These are phyloP conservation scores for Enteromius mattozi DNA, from an alignment of 2,797 vertebrate species.

Conservation along the genomic window DNA sequence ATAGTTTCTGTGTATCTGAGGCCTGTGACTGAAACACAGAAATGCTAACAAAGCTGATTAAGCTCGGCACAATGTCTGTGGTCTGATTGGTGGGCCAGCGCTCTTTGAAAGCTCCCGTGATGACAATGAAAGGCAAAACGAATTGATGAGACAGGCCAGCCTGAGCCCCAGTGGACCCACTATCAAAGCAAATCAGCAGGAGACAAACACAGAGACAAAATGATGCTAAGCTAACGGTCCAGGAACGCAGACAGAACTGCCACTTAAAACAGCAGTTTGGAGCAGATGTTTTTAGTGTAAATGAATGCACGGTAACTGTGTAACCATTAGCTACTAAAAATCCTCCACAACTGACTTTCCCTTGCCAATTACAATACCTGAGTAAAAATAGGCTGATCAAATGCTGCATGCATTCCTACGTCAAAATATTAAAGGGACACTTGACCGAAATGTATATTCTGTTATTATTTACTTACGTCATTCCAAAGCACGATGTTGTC, in stretches of 20 bases:
- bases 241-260: background rate
- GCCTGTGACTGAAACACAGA: slow-evolving; percentile 44
- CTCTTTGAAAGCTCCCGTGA: slow-evolving; percentile 62
- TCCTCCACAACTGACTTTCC: background rate
- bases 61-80: slow-evolving; percentile 65
- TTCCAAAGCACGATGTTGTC: background rate
- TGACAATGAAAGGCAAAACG: slow-evolving; percentile 51
- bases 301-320: slow-evolving; percentile 6
- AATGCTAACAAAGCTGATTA: slow-evolving; percentile 70
- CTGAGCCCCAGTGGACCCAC: slow-evolving; percentile 37
- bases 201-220: slow-evolving; percentile 52
- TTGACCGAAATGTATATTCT: background rate
- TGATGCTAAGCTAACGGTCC: slow-evolving; percentile 45
- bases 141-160: slow-evolving; percentile 51
- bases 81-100: slow-evolving; percentile 68
- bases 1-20: slow-evolving; percentile 23
- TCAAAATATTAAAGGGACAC: background rate
- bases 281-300: slow-evolving; percentile 12
- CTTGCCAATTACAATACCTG: background rate
- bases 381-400: slow-evolving; percentile 1
- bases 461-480: background rate
- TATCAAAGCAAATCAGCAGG: slow-evolving; percentile 57
- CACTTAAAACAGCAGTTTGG: background rate
- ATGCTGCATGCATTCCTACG: background rate
- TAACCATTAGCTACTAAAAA: slow-evolving; percentile 26